These are phyloP conservation scores for Patella pellucida DNA, from an alignment of 2,888 invertebrate species.

Conservation along the genomic window DNA sequence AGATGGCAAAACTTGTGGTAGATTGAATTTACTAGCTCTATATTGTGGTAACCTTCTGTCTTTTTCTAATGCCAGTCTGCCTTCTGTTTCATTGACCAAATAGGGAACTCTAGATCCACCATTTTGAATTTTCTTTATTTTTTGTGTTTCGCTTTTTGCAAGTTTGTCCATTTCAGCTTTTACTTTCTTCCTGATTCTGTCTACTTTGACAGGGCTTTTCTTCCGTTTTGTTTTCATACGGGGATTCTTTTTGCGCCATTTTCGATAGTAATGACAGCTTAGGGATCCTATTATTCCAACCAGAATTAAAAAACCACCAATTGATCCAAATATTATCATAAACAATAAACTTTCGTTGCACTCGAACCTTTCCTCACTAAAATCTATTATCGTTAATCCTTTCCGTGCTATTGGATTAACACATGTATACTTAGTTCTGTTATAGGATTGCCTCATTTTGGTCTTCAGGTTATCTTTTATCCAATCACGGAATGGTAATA, in stretches of 20 bases:
- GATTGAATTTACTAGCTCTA: background rate
- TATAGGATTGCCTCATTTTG: constrained; percentile 30
- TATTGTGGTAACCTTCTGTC: background rate
- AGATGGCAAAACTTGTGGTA: background rate
- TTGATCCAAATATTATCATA: constrained; percentile 48
- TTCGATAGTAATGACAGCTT: constrained; percentile 45
- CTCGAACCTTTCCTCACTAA: constrained; percentile 51
- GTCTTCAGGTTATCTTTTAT: constrained; percentile 29
- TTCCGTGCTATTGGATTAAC: constrained; percentile 44
- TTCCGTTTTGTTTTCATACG: background rate
- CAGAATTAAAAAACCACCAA: constrained; percentile 44
- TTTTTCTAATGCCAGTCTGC: no score
- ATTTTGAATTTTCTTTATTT: no score
- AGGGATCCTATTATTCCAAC: constrained; percentile 42
- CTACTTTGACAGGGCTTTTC: background rate
- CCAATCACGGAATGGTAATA: constrained; percentile 58
- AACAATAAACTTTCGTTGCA: constrained; percentile 51
- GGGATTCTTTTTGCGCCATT: constrained; percentile 31
- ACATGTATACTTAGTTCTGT: constrained; percentile 54
- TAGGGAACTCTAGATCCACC: no score
- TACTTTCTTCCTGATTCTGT: background rate
- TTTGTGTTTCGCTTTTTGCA: background rate
- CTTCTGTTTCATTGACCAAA: no score
- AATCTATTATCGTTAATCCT: constrained; percentile 49
- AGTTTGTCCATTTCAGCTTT: no score